Percentiles rank a stretch among this genome's conserved stretches.
Evolutionary conservation across 2,888 invertebrate genomes (phyloP).

Genomic region (Myathropa florea): DNA sequence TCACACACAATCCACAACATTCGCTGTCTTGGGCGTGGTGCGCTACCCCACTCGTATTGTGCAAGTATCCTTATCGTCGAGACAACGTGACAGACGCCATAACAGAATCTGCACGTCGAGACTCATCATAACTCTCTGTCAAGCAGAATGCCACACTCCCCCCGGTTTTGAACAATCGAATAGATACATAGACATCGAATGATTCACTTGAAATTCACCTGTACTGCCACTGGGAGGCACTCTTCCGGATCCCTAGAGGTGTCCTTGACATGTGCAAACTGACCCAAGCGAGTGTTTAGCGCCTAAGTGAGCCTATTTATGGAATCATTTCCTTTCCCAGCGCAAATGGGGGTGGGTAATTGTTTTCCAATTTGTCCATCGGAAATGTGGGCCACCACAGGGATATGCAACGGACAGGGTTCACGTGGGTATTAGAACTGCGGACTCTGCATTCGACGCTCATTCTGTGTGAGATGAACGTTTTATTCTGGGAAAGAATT

Average conservation of each 20-base stretch:
- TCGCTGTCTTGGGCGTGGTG: background rate
- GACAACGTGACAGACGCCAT: slow-evolving; percentile 34
- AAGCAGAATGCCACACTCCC: too few relatives aligned
- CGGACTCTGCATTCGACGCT: too few relatives aligned
- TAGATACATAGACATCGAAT: too few relatives aligned
- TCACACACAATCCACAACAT: background rate
- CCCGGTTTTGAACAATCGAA: too few relatives aligned
- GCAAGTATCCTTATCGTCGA: background rate
- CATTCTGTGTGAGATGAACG: background rate
- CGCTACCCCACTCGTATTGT: background rate
- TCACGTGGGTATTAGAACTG: background rate
- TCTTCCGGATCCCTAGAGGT: background rate
- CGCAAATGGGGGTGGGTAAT: background rate
- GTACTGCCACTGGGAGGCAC: background rate
- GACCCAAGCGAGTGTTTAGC: background rate
- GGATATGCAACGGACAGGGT: background rate
- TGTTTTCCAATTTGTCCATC: background rate
- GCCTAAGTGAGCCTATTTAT: background rate
- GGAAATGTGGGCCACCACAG: background rate
- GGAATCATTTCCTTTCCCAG: background rate
- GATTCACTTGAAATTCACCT: slow-evolving; percentile 12
- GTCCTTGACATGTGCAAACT: slow-evolving; percentile 13
- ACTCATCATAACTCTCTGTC: background rate
- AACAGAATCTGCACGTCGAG: background rate
- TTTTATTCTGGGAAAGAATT: background rate